Percentiles rank a stretch among this genome's conserved stretches.
These are phyloP conservation scores for Galago senegalensis DNA, from an alignment of 2,797 vertebrate species.

Conservation along the genomic window DNA sequence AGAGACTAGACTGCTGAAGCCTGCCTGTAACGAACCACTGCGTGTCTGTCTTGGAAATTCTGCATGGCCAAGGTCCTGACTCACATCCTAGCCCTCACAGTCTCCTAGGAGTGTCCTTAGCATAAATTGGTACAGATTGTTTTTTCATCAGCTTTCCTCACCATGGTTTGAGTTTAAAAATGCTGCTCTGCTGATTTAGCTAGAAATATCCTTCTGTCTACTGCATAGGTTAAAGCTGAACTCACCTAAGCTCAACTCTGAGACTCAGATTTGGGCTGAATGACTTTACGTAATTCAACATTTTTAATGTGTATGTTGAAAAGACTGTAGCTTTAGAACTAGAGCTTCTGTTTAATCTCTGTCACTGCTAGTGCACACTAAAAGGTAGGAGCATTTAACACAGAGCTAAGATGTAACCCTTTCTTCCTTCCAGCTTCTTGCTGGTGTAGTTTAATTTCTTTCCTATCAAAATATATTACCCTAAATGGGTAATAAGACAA, in stretches of 20 bases:
- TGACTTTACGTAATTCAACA: neutral
- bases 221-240: conserved; percentile 17
- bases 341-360: neutral
- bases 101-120: neutral
- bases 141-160: conserved; percentile 1
- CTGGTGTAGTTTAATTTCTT: conserved; percentile 25
- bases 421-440: neutral
- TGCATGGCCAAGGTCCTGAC: neutral
- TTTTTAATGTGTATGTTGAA: neutral
- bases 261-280: conserved; percentile 25
- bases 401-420: neutral
- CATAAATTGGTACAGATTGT: neutral
- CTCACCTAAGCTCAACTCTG: neutral
- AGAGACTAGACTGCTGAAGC: neutral
- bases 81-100: neutral
- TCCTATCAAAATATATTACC: conserved; percentile 27
- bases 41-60: neutral
- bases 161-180: neutral
- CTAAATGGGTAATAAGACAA: neutral
- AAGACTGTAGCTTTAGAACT: neutral
- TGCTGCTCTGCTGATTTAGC: neutral
- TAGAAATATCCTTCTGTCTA: neutral
- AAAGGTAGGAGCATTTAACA: neutral
- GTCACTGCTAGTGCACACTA: neutral
- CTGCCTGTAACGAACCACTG: neutral